These are phyloP conservation scores for Uromys caudimaculatus DNA, from an alignment of 2,797 vertebrate genomes.

Conservation along the genomic window DNA sequence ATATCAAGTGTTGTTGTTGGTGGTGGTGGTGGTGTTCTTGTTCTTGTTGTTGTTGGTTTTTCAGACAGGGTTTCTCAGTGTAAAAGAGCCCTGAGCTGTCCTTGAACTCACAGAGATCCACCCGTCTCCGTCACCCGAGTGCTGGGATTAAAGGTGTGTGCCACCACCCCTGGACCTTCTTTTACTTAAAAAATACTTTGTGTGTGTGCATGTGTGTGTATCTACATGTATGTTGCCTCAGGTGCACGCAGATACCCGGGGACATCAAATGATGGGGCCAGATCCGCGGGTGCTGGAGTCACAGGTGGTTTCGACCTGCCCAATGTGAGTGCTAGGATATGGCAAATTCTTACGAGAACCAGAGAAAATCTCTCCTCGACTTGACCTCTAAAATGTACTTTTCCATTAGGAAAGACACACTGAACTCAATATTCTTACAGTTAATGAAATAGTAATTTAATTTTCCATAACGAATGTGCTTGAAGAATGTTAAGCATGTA, in stretches of 20 bases:
- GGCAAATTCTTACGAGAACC: constrained; percentile 1
- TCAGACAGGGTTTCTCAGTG: not conserved
- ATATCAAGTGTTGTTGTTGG: not conserved
- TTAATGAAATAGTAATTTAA: constrained; percentile 34
- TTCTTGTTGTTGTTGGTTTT: not conserved
- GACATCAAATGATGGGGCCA: not conserved
- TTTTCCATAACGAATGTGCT: constrained; percentile 23
- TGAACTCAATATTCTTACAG: not conserved
- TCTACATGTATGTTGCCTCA: not conserved
- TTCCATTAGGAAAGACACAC: not conserved
- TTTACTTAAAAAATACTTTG: not conserved
- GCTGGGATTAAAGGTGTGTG: not conserved
- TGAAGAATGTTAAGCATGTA: not conserved
- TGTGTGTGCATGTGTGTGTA: not conserved
- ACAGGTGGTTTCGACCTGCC: not conserved
- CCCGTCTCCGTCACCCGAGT: not conserved
- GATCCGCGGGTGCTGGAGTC: not conserved
- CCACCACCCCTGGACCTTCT: not conserved
- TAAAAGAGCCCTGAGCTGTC: not conserved
- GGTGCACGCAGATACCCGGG: not conserved
- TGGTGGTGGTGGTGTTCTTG: too few relatives aligned
- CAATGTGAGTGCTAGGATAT: too few relatives aligned
- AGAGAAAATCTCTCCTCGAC: not conserved
- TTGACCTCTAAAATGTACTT: not conserved
- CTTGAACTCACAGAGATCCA: not conserved